phyloP scores from a whole-genome alignment of 1,140 invertebrate genomes.

The Triops longicaudatus region DNA sequence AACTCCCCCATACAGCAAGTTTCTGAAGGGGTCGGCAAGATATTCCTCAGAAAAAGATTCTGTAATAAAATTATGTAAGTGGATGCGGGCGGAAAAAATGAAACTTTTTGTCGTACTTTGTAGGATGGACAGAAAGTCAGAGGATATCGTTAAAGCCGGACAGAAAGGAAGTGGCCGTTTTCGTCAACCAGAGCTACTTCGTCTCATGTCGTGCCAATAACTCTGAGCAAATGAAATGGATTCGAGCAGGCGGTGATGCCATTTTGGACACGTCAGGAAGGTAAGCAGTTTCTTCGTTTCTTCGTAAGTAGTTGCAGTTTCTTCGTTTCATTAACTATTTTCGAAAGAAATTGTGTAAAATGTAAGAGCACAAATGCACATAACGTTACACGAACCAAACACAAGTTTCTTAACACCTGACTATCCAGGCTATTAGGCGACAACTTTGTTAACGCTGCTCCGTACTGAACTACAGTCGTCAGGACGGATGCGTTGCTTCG shows the following conservation, averaged over 20 bases:
- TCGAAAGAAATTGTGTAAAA: neutral
- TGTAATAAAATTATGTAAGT: neutral
- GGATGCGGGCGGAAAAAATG: neutral
- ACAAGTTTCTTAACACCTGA: too few species aligned
- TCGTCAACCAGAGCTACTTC: slow-evolving; percentile 33
- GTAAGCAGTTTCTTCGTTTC: slow-evolving; percentile 19
- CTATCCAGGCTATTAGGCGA: neutral
- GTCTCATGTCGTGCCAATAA: slow-evolving; percentile 32
- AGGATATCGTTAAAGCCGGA: slow-evolving; percentile 23
- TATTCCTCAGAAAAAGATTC: neutral
- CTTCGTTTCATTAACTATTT: neutral
- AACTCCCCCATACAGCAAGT: neutral
- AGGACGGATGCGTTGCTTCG: neutral
- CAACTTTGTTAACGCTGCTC: neutral
- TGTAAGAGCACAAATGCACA: neutral
- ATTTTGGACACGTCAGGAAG: slow-evolving; percentile 31
- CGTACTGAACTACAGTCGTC: neutral
- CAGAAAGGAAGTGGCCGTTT: slow-evolving; percentile 29
- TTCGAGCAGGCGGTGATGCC: slow-evolving; percentile 25
- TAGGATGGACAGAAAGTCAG: slow-evolving; percentile 17
- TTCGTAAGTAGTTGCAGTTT: neutral
- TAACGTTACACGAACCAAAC: neutral
- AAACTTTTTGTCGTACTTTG: neutral
- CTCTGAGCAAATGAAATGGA: slow-evolving; percentile 32
- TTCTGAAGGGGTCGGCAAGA: neutral